A percentile compares a stretch with the other conserved stretches of the same genome.
phyloP scores from a whole-genome alignment of 1,140 invertebrate genomes.

The Sycophaga agraensis region DNA sequence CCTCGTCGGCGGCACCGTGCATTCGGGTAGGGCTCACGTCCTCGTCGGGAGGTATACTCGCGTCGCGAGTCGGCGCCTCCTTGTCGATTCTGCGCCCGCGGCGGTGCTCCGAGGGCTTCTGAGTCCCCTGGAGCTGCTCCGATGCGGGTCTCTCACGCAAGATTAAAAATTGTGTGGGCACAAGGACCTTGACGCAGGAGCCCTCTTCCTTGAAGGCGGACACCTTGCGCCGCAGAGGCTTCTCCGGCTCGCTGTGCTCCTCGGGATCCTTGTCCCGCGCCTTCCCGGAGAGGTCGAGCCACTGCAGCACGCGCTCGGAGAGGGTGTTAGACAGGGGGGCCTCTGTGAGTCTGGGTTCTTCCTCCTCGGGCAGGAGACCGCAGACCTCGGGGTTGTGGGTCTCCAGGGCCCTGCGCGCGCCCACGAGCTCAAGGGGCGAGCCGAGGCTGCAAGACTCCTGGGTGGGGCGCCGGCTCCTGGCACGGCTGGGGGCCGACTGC shows the following conservation, averaged over 20 bases:
- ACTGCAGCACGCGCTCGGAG: conserved; percentile 57
- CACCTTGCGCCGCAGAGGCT: neutral
- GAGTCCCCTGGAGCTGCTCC: neutral
- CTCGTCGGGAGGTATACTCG: too few relatives aligned
- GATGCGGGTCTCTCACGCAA: neutral
- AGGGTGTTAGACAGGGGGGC: conserved; percentile 40
- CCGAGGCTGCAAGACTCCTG: too few relatives aligned
- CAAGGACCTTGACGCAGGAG: neutral
- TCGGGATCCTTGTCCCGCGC: neutral
- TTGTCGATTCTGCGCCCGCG: too few relatives aligned
- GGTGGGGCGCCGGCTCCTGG: neutral
- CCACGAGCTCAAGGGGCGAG: too few relatives aligned
- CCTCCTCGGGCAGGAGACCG: too few relatives aligned
- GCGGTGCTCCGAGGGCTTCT: too few relatives aligned
- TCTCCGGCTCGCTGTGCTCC: neutral
- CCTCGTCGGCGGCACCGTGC: too few relatives aligned
- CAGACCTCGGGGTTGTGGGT: too few relatives aligned
- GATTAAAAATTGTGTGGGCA: neutral
- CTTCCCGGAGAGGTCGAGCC: conserved; percentile 51
- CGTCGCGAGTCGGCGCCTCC: too few relatives aligned
- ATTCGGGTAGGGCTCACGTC: too few relatives aligned
- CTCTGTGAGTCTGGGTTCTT: neutral
- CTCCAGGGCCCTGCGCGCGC: too few relatives aligned
- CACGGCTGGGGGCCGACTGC: conserved; percentile 40
- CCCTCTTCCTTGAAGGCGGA: neutral